These are phyloP conservation scores for Tachysurus fulvidraco DNA, from an alignment of 2,113 vertebrate genomes.

Conservation along the genomic window DNA sequence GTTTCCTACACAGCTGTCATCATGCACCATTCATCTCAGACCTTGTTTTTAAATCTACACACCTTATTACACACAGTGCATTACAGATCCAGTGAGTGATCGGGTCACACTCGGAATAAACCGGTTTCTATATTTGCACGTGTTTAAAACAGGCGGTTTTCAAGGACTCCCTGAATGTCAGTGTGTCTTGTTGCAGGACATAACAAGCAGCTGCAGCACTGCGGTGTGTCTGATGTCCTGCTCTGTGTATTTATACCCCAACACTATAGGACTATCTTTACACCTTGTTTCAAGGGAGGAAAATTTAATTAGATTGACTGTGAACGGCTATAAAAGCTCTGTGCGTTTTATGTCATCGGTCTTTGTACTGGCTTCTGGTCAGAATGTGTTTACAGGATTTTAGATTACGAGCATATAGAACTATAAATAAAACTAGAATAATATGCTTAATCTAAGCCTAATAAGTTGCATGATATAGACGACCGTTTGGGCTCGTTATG, in stretches of 20 bases:
- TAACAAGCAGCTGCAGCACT: conserved; percentile 16
- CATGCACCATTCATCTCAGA: neutral
- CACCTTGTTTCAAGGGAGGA: neutral
- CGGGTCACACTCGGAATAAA: neutral
- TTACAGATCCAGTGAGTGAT: too few relatives aligned
- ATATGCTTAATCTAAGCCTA: too few relatives aligned
- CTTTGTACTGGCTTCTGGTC: neutral
- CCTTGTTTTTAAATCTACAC: neutral
- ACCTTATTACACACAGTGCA: neutral
- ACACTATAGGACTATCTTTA: neutral
- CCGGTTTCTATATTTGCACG: neutral
- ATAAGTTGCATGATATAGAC: too few relatives aligned
- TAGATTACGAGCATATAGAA: too few relatives aligned
- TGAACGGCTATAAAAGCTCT: neutral
- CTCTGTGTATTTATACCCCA: neutral
- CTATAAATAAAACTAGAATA: too few relatives aligned
- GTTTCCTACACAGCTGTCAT: neutral
- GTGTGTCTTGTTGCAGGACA: conserved; percentile 12
- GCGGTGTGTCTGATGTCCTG: neutral
- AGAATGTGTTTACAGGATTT: neutral
- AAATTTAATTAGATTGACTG: neutral
- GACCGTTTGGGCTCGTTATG: neutral
- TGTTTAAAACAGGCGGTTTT: conserved; percentile 12
- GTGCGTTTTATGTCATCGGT: neutral
- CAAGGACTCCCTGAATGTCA: conserved; percentile 52